Conservation (phyloP, 1,140 invertebrate species). For the Drosophila lacteicornis region DNA sequence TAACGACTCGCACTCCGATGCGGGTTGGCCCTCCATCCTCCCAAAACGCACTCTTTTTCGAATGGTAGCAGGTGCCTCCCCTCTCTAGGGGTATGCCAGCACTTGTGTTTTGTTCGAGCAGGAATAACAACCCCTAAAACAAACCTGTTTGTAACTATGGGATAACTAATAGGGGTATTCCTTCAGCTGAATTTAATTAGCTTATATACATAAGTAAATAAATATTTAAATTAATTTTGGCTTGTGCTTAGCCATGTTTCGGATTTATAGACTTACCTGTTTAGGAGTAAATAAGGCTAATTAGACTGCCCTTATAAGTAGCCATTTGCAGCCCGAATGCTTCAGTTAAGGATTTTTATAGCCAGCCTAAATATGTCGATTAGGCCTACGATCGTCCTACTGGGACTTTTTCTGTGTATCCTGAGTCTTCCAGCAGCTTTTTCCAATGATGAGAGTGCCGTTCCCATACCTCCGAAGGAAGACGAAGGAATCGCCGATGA, state of each 20-base stretch:
- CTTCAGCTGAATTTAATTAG: too few relatives aligned
- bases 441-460: neutral
- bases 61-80: slow-evolving; percentile 12
- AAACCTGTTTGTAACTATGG: slow-evolving; percentile 7
- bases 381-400: slow-evolving; percentile 6
- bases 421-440: slow-evolving; percentile 20
- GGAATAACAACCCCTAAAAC: slow-evolving; percentile 7
- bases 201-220: neutral
- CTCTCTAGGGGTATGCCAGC: slow-evolving; percentile 11
- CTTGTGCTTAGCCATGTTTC: slow-evolving; percentile 1
- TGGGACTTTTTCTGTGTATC: slow-evolving; percentile 19
- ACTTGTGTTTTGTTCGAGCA: neutral
- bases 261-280: neutral
- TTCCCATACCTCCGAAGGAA: slow-evolving; percentile 20
- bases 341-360: slow-evolving; percentile 42
- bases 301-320: slow-evolving; percentile 14
- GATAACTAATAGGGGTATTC: neutral
- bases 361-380: slow-evolving; percentile 48
- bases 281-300: neutral
- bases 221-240: neutral
- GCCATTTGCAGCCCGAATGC: neutral
- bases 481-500: slow-evolving; percentile 17
- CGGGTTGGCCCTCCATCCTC: slow-evolving; percentile 18
- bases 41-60: slow-evolving; percentile 1
- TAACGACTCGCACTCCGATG: slow-evolving; percentile 32